Evolutionary conservation across 2,113 vertebrate species (phyloP), one percentile per base, ranked within the genome.

Genomic region (Rhinogobius similis): DNA sequence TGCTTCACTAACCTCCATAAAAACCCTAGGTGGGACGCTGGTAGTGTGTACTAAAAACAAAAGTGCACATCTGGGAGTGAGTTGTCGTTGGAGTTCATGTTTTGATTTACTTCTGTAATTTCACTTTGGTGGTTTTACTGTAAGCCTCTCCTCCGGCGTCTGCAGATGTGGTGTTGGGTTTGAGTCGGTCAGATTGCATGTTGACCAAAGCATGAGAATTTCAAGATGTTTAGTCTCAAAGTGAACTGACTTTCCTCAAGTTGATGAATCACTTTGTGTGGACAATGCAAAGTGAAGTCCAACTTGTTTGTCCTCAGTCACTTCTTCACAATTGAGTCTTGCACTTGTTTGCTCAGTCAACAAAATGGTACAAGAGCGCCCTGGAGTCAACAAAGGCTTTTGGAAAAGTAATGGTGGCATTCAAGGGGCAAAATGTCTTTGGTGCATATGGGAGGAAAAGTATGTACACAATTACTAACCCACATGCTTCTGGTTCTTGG

Each of bases 101-200:
- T 90, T 78, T 87, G 87, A 90, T 89, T 86, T 87, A 86, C 83
- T 86, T 86, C 68, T 89, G 83, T 87, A 87, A 87, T 89, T 90
- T 82, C 67, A 70, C 79, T 84, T 81, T 32, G 80, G 77, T 77
- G 79, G 85, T 87, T 91, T 91, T 87, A 88, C 89, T 87, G 88
- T 84, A 88, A 91, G 86, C 88, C 85, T 85, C 89, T 88, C 85
- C 88, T 83, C 87, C 86, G 78, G 70, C 62, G 83, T 90, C 82
- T 87, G 88, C 86, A 91, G 82, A 91, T 89, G 89, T 89, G 85
- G 79, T 77, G 67, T 72, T 73, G 56, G 73, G 66, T 83, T 32
- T n/a, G n/a, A n/a, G n/a, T n/a, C n/a, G n/a, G n/a, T n/a, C n/a
- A n/a, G n/a, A n/a, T n/a, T 23, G 61, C 32, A 21, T 7, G 16